A percentile compares a stretch with the other conserved stretches of the same genome.
Conservation (phyloP, 2,113 vertebrate genomes). For the Butorides virescens region DNA sequence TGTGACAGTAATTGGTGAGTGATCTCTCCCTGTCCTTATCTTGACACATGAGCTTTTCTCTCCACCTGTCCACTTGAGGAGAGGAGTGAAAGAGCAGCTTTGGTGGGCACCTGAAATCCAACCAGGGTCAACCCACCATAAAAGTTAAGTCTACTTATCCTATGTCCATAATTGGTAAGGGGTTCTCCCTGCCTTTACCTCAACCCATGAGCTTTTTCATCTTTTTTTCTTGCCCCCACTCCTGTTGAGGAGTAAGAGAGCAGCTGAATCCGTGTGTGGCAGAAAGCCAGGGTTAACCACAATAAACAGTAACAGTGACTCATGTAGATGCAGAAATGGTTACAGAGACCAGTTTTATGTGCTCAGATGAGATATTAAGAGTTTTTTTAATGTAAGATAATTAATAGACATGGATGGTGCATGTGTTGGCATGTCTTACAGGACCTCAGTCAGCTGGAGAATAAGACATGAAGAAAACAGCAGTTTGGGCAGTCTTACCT, state of each 20-base stretch:
- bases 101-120: background rate
- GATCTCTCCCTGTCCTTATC: background rate
- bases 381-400: background rate
- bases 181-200: background rate
- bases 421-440: background rate
- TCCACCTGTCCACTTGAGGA: background rate
- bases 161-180: background rate
- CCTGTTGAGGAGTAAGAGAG: background rate
- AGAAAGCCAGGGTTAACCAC: background rate
- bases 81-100: too few species aligned
- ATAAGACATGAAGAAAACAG: background rate
- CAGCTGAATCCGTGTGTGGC: accelerated
- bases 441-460: background rate
- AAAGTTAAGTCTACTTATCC: background rate
- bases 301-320: background rate
- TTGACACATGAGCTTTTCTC: background rate
- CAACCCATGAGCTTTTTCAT: background rate
- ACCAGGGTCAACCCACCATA: background rate
- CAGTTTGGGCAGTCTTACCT: background rate
- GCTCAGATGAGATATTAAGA: background rate
- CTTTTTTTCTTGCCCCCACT: background rate
- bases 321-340: background rate
- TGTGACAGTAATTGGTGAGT: background rate
- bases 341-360: background rate
- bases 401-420: background rate